Evolutionary conservation across 2,113 vertebrate species (phyloP).

Genomic region (Lutjanus erythropterus): DNA sequence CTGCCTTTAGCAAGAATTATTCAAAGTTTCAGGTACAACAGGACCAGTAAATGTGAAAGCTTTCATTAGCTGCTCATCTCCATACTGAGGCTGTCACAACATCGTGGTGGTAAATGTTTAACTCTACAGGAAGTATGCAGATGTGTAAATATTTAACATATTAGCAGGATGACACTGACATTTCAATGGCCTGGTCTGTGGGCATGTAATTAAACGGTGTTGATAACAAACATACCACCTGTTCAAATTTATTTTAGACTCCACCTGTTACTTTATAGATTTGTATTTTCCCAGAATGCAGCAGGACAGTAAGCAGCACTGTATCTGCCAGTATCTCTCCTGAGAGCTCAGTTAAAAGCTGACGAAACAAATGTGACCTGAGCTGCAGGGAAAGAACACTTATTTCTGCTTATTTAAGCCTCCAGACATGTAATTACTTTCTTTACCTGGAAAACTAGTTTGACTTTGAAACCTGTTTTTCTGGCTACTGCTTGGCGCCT

Average conservation of each 20-base stretch:
- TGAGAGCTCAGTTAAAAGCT: background rate
- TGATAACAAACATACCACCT: slow-evolving; percentile 15
- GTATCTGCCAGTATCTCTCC: background rate
- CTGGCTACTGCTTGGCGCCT: slow-evolving; percentile 12
- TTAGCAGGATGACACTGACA: slow-evolving; percentile 53
- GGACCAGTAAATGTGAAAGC: background rate
- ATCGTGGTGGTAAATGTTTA: background rate
- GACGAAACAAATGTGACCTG: background rate
- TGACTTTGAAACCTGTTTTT: slow-evolving; percentile 56
- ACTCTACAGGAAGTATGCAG: slow-evolving; percentile 34
- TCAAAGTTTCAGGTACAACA: background rate
- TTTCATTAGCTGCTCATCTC: slow-evolving; percentile 19
- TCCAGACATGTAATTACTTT: slow-evolving; percentile 19
- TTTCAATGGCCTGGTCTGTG: slow-evolving; percentile 32
- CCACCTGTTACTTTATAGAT: background rate
- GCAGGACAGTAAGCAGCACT: background rate
- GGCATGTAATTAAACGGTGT: slow-evolving; percentile 42
- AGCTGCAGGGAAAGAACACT: background rate
- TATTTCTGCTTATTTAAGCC: slow-evolving; percentile 16
- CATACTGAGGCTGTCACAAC: background rate
- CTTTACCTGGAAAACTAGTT: slow-evolving; percentile 34
- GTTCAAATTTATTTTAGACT: background rate
- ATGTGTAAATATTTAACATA: slow-evolving; percentile 65
- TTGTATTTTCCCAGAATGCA: background rate
- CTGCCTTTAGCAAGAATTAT: background rate